Conservation (phyloP, 2,113 vertebrate species). For the Nyctibius bracteatus region DNA sequence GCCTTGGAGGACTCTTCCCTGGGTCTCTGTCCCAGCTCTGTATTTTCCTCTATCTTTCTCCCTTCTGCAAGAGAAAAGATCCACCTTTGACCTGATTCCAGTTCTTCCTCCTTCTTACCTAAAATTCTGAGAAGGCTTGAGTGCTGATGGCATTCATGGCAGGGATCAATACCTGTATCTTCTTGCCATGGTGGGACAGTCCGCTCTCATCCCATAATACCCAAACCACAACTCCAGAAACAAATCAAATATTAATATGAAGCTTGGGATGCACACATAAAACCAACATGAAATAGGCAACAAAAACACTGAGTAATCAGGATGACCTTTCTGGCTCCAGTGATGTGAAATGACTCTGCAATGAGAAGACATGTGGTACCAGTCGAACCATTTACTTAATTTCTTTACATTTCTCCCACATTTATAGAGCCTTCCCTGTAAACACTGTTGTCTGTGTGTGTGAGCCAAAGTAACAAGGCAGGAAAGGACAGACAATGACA, state of each 20-base stretch:
- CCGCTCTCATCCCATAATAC: background rate
- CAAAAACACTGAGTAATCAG: background rate
- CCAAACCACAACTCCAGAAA: background rate
- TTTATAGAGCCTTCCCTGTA: background rate
- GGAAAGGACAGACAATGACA: background rate
- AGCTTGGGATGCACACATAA: background rate
- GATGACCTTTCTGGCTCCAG: background rate
- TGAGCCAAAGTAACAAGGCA: background rate
- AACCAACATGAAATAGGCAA: background rate
- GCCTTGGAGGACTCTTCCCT: background rate
- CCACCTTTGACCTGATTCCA: background rate
- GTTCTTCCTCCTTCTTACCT: background rate
- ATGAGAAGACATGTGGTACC: background rate
- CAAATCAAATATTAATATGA: background rate
- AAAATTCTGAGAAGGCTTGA: background rate
- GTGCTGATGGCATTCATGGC: background rate
- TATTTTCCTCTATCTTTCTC: background rate
- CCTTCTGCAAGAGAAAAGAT: background rate
- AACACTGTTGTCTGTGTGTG: background rate
- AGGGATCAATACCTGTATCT: background rate
- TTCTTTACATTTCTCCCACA: background rate
- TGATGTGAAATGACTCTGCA: background rate
- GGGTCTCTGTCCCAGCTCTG: background rate
- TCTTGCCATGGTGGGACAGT: background rate
- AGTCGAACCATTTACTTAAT: background rate